A percentile compares a stretch with the other conserved stretches of the same genome.
phyloP scores from a whole-genome alignment of 2,113 vertebrate species.

The Clarias macrocephalus region DNA sequence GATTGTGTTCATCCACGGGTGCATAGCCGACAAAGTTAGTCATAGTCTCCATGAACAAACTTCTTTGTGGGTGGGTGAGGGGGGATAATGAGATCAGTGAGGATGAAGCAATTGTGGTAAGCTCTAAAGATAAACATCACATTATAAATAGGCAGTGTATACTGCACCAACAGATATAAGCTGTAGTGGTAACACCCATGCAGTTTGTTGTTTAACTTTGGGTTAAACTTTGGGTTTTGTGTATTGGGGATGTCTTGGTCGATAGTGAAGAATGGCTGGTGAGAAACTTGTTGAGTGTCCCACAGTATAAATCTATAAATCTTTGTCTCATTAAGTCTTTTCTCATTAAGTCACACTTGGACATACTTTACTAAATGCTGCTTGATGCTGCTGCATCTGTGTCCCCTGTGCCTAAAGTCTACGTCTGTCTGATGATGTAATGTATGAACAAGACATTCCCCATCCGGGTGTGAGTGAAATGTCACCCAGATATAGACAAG shows the following conservation, averaged over 20 bases:
- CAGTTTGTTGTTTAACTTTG: conserved; percentile 7
- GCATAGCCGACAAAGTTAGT: conserved; percentile 27
- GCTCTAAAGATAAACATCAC: conserved; percentile 43
- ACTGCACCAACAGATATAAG: background rate
- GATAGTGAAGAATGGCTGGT: background rate
- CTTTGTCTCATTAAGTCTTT: background rate
- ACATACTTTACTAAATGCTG: background rate
- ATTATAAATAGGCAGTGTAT: conserved; percentile 27
- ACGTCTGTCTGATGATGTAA: conserved; percentile 45
- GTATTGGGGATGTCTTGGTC: background rate
- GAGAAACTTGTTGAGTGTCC: background rate
- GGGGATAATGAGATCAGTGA: conserved; percentile 35
- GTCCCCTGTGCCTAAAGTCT: background rate
- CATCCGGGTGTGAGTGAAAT: conserved; percentile 33
- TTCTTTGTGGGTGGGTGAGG: conserved; percentile 18
- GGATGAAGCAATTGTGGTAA: conserved; percentile 12
- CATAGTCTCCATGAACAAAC: conserved; percentile 16
- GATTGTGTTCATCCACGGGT: conserved; percentile 8
- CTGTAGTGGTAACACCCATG: background rate
- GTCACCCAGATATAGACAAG: conserved; percentile 5
- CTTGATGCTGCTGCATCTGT: conserved; percentile 5
- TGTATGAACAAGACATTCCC: conserved; percentile 50
- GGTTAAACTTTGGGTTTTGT: background rate
- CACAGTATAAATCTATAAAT: background rate
- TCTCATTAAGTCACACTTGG: background rate